Conservation (phyloP, 1,140 invertebrate species). For the Theocolax elegans region DNA sequence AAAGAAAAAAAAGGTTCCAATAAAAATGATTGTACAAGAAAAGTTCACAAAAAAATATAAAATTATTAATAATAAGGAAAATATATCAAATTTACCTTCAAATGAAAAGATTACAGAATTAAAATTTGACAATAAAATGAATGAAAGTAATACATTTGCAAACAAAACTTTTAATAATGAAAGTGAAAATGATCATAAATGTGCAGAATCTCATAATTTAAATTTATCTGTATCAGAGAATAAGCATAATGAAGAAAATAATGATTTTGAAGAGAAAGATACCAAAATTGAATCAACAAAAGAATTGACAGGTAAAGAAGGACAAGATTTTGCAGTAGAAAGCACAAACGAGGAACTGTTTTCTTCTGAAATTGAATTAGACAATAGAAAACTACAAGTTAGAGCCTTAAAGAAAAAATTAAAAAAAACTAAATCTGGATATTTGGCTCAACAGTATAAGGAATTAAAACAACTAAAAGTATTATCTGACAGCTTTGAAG, state of each 20-base stretch:
- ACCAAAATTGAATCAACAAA: not conserved
- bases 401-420: not conserved
- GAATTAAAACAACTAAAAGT: not conserved
- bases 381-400: not conserved
- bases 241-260: not conserved
- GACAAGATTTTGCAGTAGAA: not conserved
- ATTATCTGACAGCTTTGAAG: not conserved
- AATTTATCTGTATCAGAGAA: too few species aligned
- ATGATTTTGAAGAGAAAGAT: not conserved
- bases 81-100: not conserved
- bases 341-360: too few species aligned
- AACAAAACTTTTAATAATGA: too few species aligned
- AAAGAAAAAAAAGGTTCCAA: not conserved
- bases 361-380: conserved; percentile 3
- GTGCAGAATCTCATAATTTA: too few species aligned
- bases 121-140: not conserved
- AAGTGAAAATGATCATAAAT: too few species aligned
- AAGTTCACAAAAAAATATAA: conserved; percentile 25
- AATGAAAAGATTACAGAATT: not conserved
- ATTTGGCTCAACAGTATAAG: not conserved
- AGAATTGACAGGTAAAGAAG: not conserved
- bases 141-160: too few species aligned
- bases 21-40: conserved; percentile 32
- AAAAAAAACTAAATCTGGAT: not conserved
- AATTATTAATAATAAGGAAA: conserved; percentile 11